Conservation (phyloP, 2,888 invertebrate species). For the Ametastegia equiseti region DNA sequence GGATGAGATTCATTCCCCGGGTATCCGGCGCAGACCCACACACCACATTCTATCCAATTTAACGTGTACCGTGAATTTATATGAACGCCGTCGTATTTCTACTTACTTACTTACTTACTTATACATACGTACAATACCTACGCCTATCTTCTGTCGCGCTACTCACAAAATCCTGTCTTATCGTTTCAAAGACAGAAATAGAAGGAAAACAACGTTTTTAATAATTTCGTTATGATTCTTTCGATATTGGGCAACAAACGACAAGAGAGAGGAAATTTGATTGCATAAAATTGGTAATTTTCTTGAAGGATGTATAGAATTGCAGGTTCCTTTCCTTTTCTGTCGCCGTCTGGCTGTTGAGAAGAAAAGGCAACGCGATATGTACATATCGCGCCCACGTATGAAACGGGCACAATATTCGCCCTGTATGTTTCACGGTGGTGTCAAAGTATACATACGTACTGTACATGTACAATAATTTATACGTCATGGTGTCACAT, state of each 20-base stretch:
- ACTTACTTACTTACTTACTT: background rate
- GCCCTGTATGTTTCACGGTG: background rate
- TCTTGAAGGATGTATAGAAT: background rate
- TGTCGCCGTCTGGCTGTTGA: too few species aligned
- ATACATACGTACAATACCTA: background rate
- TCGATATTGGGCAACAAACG: too few species aligned
- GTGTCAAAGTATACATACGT: too few species aligned
- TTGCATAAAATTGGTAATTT: too few species aligned
- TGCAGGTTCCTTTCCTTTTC: background rate
- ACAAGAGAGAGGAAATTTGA: too few species aligned
- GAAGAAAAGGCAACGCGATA: too few species aligned
- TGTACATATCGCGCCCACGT: background rate
- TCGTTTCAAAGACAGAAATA: too few species aligned
- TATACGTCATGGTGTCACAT: slow-evolving; percentile 30
- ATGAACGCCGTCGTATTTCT: background rate
- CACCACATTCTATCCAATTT: slow-evolving; percentile 74
- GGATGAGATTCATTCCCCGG: slow-evolving; percentile 75
- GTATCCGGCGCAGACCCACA: slow-evolving; percentile 74
- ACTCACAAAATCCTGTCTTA: too few species aligned
- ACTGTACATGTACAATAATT: slow-evolving; percentile 31
- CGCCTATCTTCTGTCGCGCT: background rate
- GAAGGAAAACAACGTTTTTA: too few species aligned
- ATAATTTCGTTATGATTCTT: too few species aligned
- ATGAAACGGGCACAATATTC: background rate
- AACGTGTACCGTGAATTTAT: slow-evolving; percentile 55